Conservation (phyloP, 2,113 vertebrate genomes). For the Antechinus stuartii region DNA sequence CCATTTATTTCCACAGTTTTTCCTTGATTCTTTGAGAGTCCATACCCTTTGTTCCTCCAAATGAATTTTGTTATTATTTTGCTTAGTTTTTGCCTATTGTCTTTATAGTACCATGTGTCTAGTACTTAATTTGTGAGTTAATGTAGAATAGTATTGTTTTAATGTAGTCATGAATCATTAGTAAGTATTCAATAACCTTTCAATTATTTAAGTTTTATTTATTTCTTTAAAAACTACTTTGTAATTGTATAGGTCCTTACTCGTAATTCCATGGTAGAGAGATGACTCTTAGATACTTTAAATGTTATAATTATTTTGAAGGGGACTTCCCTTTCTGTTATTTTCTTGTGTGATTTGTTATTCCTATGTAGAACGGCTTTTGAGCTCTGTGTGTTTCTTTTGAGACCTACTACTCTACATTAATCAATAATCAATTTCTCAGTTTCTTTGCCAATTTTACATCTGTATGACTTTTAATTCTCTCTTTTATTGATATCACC, state of each 20-base stretch:
- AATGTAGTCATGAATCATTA: not conserved
- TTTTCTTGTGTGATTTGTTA: not conserved
- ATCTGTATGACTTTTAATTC: not conserved
- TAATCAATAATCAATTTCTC: not conserved
- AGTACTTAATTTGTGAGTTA: not conserved
- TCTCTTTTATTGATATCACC: not conserved
- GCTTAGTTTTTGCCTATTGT: not conserved
- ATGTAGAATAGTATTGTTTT: not conserved
- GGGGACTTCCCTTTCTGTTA: not conserved
- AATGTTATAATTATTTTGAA: not conserved
- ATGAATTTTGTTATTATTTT: not conserved
- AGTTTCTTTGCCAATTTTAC: not conserved
- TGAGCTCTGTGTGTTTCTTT: not conserved
- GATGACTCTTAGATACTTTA: not conserved
- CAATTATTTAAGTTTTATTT: not conserved
- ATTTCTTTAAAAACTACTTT: not conserved
- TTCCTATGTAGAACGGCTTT: not conserved
- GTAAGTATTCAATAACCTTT: not conserved
- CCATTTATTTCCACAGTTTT: not conserved
- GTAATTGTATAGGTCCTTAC: not conserved
- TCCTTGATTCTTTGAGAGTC: not conserved
- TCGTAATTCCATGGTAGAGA: not conserved
- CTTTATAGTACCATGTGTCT: not conserved
- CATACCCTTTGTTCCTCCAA: not conserved
- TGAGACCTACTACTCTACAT: not conserved